These are phyloP conservation scores for Oreocharis arfaki DNA, from an alignment of 2,113 vertebrate species.

Conservation along the genomic window DNA sequence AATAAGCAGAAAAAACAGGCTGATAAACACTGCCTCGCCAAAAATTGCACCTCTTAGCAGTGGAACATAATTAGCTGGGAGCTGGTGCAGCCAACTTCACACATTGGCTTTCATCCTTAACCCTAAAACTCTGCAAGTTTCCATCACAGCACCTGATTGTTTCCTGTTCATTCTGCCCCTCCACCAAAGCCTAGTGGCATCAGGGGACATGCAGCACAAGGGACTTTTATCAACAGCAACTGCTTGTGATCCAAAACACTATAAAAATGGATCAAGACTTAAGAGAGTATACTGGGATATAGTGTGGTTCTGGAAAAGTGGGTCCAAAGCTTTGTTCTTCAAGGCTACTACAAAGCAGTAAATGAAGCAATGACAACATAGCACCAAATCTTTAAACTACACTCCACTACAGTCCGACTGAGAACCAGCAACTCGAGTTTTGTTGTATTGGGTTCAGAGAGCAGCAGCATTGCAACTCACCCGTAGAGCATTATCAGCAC, in stretches of 20 bases:
- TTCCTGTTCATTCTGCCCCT: background rate
- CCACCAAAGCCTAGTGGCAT: background rate
- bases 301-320: background rate
- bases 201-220: background rate
- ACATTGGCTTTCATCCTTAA: background rate
- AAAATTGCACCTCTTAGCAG: background rate
- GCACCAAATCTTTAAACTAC: background rate
- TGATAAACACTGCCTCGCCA: background rate
- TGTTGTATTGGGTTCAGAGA: background rate
- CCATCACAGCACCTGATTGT: background rate
- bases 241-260: background rate
- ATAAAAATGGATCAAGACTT: background rate
- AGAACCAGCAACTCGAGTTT: background rate
- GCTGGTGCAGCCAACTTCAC: background rate
- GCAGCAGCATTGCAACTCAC: conserved; percentile 56
- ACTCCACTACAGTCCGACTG: background rate
- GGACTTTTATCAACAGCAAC: background rate
- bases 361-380: background rate
- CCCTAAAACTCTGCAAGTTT: background rate
- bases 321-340: background rate
- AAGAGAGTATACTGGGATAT: background rate
- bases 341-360: background rate
- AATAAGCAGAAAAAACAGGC: background rate
- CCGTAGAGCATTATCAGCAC: conserved; percentile 90
- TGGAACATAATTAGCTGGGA: background rate